Conservation (phyloP, 2,797 vertebrate species). For the Paedocypris micromegethes region DNA sequence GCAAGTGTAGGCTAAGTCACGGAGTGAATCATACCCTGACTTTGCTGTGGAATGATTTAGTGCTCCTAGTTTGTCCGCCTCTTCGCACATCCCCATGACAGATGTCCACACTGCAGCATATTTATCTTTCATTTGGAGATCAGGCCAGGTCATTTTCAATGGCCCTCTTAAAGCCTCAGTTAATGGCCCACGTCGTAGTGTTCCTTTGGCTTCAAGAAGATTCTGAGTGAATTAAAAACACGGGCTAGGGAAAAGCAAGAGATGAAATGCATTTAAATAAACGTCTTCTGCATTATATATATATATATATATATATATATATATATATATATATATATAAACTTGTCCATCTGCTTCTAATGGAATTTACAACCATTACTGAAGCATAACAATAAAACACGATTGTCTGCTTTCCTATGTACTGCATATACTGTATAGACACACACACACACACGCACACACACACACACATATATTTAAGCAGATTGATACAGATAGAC, state of each 20-base stretch:
- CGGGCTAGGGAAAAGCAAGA: background rate
- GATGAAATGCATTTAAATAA: background rate
- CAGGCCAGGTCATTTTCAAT: constrained; percentile 42
- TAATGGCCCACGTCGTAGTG: constrained; percentile 41
- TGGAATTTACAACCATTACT: no score
- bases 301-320: background rate
- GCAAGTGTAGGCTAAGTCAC: background rate
- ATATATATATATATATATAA: background rate
- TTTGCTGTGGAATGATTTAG: constrained; percentile 39
- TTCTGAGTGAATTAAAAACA: constrained; percentile 14
- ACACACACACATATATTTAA: no score
- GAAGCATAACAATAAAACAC: no score
- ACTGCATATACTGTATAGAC: no score
- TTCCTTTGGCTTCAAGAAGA: constrained; percentile 24
- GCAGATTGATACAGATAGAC: no score
- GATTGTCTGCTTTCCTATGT: no score
- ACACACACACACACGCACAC: no score
- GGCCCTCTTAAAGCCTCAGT: constrained; percentile 38
- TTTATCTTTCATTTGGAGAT: constrained; percentile 43
- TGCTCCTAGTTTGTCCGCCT: constrained; percentile 11
- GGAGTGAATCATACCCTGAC: constrained; percentile 24
- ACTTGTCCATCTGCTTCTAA: no score
- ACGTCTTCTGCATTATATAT: background rate
- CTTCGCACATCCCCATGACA: constrained; percentile 30
- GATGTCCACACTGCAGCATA: constrained; percentile 31